Evolutionary conservation across 2,113 vertebrate species (phyloP).

Genomic region (Indri indri): DNA sequence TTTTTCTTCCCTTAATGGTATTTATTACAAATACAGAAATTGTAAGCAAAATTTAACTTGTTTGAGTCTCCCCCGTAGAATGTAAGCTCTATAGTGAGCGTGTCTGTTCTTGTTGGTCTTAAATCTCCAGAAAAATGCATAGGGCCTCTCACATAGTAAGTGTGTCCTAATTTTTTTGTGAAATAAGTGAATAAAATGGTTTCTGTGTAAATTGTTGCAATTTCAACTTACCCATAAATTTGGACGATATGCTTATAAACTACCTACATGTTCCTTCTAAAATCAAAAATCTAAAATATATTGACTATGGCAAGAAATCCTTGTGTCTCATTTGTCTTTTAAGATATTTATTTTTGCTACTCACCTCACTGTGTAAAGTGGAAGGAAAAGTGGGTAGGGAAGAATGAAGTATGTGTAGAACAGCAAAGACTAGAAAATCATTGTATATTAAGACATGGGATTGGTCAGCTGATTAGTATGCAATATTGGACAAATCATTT

Average conservation of each 20-base stretch:
- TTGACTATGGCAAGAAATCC: background rate
- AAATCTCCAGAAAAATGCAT: background rate
- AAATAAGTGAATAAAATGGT: background rate
- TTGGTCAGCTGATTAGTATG: background rate
- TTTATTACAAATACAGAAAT: background rate
- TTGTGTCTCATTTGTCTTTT: background rate
- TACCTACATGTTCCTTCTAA: background rate
- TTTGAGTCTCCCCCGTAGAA: background rate
- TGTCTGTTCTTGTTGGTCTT: background rate
- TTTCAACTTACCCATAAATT: background rate
- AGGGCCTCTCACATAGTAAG: background rate
- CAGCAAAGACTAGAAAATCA: background rate
- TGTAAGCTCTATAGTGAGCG: background rate
- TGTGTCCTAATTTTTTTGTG: background rate
- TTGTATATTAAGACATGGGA: background rate
- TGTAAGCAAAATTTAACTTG: background rate
- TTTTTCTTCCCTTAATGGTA: background rate
- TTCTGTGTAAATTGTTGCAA: background rate
- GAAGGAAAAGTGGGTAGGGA: background rate
- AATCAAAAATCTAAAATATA: background rate
- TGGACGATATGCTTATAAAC: background rate
- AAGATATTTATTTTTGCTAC: background rate
- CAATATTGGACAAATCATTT: background rate
- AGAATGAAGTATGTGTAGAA: background rate
- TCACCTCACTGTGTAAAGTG: background rate